Base-by-base conservation (phyloP, 1,140 invertebrate species). In the Daktulosphaira vitifoliae region DNA sequence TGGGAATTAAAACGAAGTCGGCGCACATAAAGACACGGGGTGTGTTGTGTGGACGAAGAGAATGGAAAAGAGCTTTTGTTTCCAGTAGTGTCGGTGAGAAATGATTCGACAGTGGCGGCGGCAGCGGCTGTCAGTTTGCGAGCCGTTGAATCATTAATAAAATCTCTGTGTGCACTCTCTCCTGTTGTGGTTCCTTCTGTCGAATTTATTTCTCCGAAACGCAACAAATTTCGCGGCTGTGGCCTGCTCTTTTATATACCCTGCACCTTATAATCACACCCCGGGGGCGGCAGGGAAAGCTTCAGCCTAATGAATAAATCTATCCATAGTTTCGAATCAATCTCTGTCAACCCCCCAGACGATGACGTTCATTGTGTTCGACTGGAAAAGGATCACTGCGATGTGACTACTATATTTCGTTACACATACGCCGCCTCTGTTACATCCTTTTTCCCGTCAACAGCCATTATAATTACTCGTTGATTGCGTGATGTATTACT, bases 131-230 rank as follows among this genome's bases (percentile, higher is more conserved):
- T 62, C 56, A 62, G 56, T 62, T 62, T 25, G 56, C 25, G 42
- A 42, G 56, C 56, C 56, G 44, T 42, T 42, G 56, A 48, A 62
- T 62, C 56, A 62, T 62, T 62, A 62, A 62, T 62, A 62, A 62
- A 62, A 62, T 62, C 56, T 48, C 56, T 48, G 22, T 62, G 38
- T 3, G 29, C 29, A 33, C 29, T 33, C 29, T 33, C 29, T 33
- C 5, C 29, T 11, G 11, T 5, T 33, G 42, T 25, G 56, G 56
- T 46, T 33, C 25, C 42, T 48, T 33, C 39, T 62, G 16, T 62
- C 42, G 25, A 62, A 62, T 48, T 48, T 33, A 62, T 59, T 62
- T 15, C 56, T 20, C 8, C 25, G 29, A 62, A 62, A 62, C 56
- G n/a, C 56, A 33, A 62, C 42, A 48, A 48, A 48, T 62, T 62